Base-by-base conservation (phyloP, 2,797 vertebrate genomes). In the Neosilurus mollespiculum region DNA sequence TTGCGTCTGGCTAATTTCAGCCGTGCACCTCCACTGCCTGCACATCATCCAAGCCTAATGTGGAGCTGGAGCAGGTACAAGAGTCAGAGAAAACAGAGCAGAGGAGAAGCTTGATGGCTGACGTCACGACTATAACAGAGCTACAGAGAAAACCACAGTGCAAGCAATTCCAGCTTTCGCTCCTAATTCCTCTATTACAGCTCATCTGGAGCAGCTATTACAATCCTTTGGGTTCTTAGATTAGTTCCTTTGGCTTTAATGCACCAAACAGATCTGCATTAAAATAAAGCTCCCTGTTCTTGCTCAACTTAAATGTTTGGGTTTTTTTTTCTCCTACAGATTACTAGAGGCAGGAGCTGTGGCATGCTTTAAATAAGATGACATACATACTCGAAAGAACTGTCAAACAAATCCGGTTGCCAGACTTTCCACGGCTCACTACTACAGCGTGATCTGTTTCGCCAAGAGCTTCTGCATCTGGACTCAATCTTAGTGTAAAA, bases 1-100 rank as follows among this genome's bases (percentile, higher is more conserved):
- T 88, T 84, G 84, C 77, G 53, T 86, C 91, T 89, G 90, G 86
- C 69, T 87, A 88, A 88, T 86, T 85, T 90, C 90, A 89, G 70
- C 59, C 22, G 10, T 11, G 58, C 51, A n/a, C 73, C 43, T 78
- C 75, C 54, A 80, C 70, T 51, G 70, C 84, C 87, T 87, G 82
- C 78, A 67, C 56, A 84, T 86, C 75, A 61, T 87, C 69, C 24
- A 12, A 12, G 43, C 49, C 62, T 82, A 76, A 82, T 37, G 73
- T 54, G 71, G 72, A 70, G 49, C 77, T 30, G 75, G 56, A 73
- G 43, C 14, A 78, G 81, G 81, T 69, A 51, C n/a, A 30, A 56
- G 51, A 83, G n/a, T 67, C 66, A 73, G 73, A 70, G 78, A 78
- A 78, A 82, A 59, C 61, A 71, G 80, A 83, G 61, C 16, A 73